Evolutionary conservation across 2,888 invertebrate species (phyloP).

Genomic region (Dendrolimus pini): DNA sequence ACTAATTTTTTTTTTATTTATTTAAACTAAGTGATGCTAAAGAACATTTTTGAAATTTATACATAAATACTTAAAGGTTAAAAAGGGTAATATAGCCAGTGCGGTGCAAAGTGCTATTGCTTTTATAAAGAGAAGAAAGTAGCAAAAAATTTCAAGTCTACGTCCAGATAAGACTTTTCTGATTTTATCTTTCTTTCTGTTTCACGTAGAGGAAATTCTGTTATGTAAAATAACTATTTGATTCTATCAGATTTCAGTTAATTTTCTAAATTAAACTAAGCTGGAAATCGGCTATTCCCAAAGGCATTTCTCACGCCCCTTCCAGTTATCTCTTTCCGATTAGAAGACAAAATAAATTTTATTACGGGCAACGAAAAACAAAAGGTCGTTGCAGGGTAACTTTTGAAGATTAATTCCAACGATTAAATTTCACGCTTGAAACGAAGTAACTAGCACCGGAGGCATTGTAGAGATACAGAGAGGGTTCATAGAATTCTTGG

Average conservation of each 20-base stretch:
- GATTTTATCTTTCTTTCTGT: no score
- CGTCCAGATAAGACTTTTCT: no score
- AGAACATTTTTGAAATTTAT: no score
- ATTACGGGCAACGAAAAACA: constrained; percentile 57
- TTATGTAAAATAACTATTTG: no score
- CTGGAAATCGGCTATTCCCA: constrained; percentile 32
- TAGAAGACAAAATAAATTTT: constrained; percentile 59
- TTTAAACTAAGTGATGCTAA: no score
- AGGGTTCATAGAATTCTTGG: constrained; percentile 24
- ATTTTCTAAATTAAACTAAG: constrained; percentile 19
- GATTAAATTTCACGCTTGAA: constrained; percentile 72
- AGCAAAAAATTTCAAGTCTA: no score
- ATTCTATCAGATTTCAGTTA: constrained; percentile 1
- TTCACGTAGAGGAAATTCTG: no score
- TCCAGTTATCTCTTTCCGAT: constrained; percentile 57
- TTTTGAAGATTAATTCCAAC: constrained; percentile 69
- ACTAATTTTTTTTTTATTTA: no score
- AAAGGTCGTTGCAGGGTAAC: constrained; percentile 52
- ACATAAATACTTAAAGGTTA: no score
- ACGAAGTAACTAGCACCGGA: constrained; percentile 50
- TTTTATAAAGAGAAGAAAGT: no score
- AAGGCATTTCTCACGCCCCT: constrained; percentile 32
- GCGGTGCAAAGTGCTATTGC: no score
- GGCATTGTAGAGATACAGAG: constrained; percentile 43
- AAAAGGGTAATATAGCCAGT: no score